These are phyloP conservation scores for Colletes latitarsis DNA, from an alignment of 1,140 invertebrate species.

Conservation along the genomic window DNA sequence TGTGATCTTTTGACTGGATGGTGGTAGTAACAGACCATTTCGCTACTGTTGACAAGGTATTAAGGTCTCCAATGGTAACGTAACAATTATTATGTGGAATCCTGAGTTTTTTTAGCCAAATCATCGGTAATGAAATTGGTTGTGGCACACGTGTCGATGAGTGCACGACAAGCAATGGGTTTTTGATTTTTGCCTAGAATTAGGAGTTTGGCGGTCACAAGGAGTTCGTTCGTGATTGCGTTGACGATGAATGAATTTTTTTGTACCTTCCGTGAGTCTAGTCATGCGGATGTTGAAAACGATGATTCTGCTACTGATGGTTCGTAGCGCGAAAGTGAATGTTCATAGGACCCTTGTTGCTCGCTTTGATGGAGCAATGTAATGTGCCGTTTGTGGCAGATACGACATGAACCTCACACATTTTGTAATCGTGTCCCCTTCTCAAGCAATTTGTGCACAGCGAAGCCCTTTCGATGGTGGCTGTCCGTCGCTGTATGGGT, in stretches of 20 bases:
- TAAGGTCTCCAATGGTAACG: constrained; percentile 40
- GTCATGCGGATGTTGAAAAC: too few relatives aligned
- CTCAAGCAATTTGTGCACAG: too few relatives aligned
- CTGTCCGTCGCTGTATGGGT: too few relatives aligned
- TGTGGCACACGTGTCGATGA: constrained; percentile 45
- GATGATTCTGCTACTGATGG: too few relatives aligned
- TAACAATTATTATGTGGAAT: constrained; percentile 1
- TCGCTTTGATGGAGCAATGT: too few relatives aligned
- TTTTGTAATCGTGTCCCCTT: too few relatives aligned
- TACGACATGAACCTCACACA: too few relatives aligned
- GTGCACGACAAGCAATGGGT: not conserved
- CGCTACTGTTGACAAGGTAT: constrained; percentile 12
- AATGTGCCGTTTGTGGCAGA: too few relatives aligned
- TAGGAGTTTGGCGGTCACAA: not conserved
- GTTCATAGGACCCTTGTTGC: too few relatives aligned
- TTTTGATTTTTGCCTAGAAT: not conserved
- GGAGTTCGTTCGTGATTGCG: not conserved
- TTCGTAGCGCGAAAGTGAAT: too few relatives aligned
- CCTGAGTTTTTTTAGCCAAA: constrained; percentile 10
- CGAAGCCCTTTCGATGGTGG: too few relatives aligned
- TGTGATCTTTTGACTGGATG: not conserved
- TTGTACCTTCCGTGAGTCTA: too few relatives aligned
- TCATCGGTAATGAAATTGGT: constrained; percentile 45
- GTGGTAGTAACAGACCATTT: not conserved
- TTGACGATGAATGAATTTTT: not conserved